A percentile compares a stretch with the other conserved stretches of the same genome.
Evolutionary conservation across 2,797 vertebrate species (phyloP).

Genomic region (Thalassophryne amazonica): DNA sequence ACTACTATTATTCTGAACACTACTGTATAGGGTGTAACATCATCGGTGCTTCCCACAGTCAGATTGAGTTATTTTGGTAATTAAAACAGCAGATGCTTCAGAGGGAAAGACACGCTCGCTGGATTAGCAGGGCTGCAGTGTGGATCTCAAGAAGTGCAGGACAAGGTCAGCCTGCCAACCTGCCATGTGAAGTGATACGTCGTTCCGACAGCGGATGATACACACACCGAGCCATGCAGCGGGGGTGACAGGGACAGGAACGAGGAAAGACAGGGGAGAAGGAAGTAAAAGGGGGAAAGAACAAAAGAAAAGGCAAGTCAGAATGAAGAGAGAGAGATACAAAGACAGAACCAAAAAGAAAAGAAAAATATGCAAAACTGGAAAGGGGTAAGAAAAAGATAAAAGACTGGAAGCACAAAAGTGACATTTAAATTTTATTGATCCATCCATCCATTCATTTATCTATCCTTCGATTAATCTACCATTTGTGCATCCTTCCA

Average conservation of each 20-base stretch:
- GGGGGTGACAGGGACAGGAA: slow-evolving; percentile 1
- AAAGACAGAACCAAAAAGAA: neutral
- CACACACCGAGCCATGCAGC: slow-evolving; percentile 34
- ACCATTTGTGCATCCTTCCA: too few species aligned
- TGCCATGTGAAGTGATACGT: slow-evolving; percentile 53
- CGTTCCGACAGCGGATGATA: slow-evolving; percentile 49
- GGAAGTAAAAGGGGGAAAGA: neutral
- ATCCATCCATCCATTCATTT: too few species aligned
- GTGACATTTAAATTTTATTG: too few species aligned
- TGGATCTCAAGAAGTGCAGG: slow-evolving; percentile 50
- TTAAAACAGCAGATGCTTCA: slow-evolving; percentile 67
- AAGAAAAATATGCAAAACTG: neutral
- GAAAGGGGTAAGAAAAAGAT: too few species aligned
- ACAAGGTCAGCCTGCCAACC: slow-evolving; percentile 65
- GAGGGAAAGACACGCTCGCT: slow-evolving; percentile 41
- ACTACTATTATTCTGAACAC: too few species aligned
- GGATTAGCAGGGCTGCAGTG: slow-evolving; percentile 44
- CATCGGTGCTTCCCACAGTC: slow-evolving; percentile 8
- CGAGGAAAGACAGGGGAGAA: slow-evolving; percentile 1
- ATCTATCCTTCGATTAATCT: too few species aligned
- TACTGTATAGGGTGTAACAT: too few species aligned
- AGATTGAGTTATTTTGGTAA: slow-evolving; percentile 61
- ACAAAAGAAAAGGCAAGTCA: neutral
- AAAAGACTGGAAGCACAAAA: too few species aligned
- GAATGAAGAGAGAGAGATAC: slow-evolving; percentile 5